Evolutionary conservation across 2,797 vertebrate species (phyloP).

Genomic region (Margarornis squamiger): DNA sequence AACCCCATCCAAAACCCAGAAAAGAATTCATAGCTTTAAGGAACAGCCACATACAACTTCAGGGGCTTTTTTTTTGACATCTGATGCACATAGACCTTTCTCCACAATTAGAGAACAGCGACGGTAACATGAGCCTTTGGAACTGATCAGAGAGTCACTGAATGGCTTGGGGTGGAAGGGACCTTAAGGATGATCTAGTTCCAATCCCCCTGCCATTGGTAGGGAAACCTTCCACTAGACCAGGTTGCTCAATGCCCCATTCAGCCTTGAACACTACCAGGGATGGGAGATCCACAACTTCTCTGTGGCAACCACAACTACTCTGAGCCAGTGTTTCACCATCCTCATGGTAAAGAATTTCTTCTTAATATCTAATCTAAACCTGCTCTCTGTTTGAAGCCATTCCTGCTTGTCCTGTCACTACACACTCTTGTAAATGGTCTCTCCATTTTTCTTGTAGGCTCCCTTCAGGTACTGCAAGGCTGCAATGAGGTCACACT

Average conservation of each 20-base stretch:
- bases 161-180: not conserved
- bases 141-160: not conserved
- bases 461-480: not conserved
- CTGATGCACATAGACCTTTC: not conserved
- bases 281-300: fast-evolving
- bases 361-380: not conserved
- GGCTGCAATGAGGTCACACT: not conserved
- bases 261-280: not conserved
- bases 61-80: not conserved
- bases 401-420: not conserved
- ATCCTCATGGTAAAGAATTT: not conserved
- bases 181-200: not conserved
- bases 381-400: not conserved
- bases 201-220: not conserved
- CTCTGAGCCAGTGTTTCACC: not conserved
- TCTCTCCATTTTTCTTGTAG: too few relatives aligned
- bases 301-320: not conserved
- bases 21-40: not conserved
- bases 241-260: not conserved
- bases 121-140: not conserved
- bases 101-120: not conserved
- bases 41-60: not conserved
- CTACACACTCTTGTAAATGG: not conserved
- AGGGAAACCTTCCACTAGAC: not conserved
- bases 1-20: fast-evolving